These are phyloP conservation scores for Cynodonichthys magdalenae DNA, from an alignment of 2,797 vertebrate genomes.

Conservation along the genomic window DNA sequence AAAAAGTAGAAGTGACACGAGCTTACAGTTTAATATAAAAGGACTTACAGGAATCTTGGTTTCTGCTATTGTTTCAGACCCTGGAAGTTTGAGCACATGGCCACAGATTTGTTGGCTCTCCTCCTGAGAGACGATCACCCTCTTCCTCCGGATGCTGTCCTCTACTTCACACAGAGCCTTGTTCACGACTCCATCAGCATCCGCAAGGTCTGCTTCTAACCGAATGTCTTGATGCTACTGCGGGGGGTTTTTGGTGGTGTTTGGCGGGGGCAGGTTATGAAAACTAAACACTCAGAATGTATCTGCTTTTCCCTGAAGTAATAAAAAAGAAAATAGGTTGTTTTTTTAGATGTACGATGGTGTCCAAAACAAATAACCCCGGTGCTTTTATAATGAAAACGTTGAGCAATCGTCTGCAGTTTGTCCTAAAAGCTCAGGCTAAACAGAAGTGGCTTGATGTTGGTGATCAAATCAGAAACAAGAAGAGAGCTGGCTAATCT, in stretches of 20 bases:
- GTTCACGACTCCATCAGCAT: conserved; percentile 94
- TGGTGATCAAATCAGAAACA: background rate
- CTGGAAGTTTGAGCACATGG: conserved; percentile 98
- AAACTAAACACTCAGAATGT: background rate
- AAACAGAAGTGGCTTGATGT: background rate
- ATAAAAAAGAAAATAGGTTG: conserved; percentile 6
- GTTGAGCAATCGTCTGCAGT: too few relatives aligned
- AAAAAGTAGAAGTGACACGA: too few relatives aligned
- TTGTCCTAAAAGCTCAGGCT: too few relatives aligned
- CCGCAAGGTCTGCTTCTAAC: conserved; percentile 85
- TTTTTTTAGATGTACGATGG: background rate
- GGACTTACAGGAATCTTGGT: too few relatives aligned
- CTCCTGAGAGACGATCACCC: conserved; percentile 92
- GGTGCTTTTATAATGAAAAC: too few relatives aligned
- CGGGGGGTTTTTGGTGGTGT: background rate
- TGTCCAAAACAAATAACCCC: background rate
- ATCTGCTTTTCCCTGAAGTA: conserved; percentile 4
- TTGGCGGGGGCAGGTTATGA: background rate
- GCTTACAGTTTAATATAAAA: too few relatives aligned
- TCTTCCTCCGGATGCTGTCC: conserved; percentile 87
- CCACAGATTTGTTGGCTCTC: conserved; percentile 91
- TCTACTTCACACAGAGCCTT: conserved; percentile 92
- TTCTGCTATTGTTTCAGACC: conserved; percentile 76
- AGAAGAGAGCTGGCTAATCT: background rate
- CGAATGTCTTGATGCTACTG: conserved; percentile 1